These are phyloP conservation scores for Drosophila sordidula DNA, from an alignment of 2,888 invertebrate species.

Conservation along the genomic window DNA sequence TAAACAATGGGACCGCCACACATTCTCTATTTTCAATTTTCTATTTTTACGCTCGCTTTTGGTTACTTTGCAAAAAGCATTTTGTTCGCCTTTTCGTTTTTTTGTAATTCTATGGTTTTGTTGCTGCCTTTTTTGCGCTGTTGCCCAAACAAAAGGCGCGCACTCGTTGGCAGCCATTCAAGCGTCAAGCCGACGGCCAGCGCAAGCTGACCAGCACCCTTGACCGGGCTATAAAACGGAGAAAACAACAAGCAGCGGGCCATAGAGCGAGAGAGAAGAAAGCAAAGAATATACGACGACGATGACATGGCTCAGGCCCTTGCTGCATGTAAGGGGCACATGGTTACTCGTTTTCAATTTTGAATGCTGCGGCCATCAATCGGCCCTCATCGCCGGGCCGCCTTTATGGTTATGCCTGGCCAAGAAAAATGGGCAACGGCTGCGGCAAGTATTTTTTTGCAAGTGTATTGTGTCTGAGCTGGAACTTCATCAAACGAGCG, in stretches of 20 bases:
- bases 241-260: constrained; percentile 21
- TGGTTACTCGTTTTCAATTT: constrained; percentile 59
- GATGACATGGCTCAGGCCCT: constrained; percentile 35
- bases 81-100: constrained; percentile 48
- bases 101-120: constrained; percentile 38
- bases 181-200: constrained; percentile 72
- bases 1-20: constrained; percentile 69
- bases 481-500: constrained; percentile 71
- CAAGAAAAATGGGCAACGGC: constrained; percentile 60
- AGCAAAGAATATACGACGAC: neutral
- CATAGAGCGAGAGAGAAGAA: no score
- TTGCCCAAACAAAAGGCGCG: constrained; percentile 73
- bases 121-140: constrained; percentile 28
- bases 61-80: constrained; percentile 77
- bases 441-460: constrained; percentile 40
- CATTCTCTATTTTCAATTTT: constrained; percentile 71
- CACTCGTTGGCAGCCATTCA: constrained; percentile 77
- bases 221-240: constrained; percentile 75
- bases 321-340: constrained; percentile 20
- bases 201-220: constrained; percentile 71
- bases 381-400: constrained; percentile 57
- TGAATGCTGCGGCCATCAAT: constrained; percentile 73
- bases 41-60: constrained; percentile 71
- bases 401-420: constrained; percentile 72
- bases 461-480: constrained; percentile 71